phyloP scores from a whole-genome alignment of 2,113 vertebrate species.

The Amblyornis subalaris region DNA sequence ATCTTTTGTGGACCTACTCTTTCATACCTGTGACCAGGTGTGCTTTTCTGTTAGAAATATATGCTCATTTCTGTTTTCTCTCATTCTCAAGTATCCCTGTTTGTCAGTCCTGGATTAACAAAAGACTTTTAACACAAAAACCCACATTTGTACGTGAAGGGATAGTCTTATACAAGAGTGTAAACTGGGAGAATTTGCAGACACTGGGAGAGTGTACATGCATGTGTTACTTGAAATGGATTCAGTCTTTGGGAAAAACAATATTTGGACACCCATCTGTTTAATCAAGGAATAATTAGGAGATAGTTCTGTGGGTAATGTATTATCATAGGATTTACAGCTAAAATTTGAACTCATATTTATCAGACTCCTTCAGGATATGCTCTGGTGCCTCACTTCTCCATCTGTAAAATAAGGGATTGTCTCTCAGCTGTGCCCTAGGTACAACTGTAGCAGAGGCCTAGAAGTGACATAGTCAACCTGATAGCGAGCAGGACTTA shows the following conservation, averaged over 20 bases:
- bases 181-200: background rate
- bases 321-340: background rate
- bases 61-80: background rate
- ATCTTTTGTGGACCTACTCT: background rate
- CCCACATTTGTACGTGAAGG: background rate
- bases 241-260: background rate
- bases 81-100: background rate
- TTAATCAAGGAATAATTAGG: background rate
- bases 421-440: background rate
- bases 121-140: background rate
- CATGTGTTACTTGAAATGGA: background rate
- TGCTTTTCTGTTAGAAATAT: background rate
- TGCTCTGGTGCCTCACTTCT: background rate
- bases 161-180: background rate
- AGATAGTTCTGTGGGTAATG: background rate
- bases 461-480: background rate
- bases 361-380: background rate
- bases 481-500: background rate
- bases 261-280: background rate
- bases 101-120: background rate
- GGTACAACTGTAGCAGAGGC: accelerated
- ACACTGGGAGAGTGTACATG: background rate
- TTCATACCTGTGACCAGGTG: background rate
- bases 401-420: background rate
- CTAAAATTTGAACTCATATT: background rate